Percentiles rank a stretch among this genome's conserved stretches.
These are phyloP conservation scores for Cyrtodaria siliqua DNA, from an alignment of 2,888 invertebrate genomes.

Conservation along the genomic window DNA sequence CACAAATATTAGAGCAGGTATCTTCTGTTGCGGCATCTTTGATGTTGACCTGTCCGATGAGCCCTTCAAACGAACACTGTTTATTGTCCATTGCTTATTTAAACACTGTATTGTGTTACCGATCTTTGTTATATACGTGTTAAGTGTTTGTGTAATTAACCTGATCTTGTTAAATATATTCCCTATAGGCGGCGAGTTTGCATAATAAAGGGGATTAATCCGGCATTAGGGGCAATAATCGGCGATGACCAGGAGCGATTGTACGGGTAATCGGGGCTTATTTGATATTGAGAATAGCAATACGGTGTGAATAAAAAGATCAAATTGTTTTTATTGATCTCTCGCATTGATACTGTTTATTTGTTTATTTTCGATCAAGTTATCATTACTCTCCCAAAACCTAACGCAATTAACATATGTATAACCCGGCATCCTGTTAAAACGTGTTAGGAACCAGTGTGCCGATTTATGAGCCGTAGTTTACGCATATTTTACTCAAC, in stretches of 20 bases:
- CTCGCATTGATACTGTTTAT: no score
- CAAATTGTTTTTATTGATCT: background rate
- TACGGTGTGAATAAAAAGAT: conserved; percentile 35
- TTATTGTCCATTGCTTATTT: conserved; percentile 34
- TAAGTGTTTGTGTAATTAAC: conserved; percentile 54
- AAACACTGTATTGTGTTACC: conserved; percentile 32
- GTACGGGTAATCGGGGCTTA: conserved; percentile 2
- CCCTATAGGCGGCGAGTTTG: conserved; percentile 27
- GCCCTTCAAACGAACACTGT: conserved; percentile 19
- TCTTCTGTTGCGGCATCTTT: conserved; percentile 33
- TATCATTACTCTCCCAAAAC: no score
- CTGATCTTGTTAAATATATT: conserved; percentile 49
- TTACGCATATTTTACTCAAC: no score
- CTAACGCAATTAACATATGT: no score
- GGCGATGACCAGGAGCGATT: conserved; percentile 2
- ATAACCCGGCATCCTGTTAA: no score
- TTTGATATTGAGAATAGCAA: conserved; percentile 17
- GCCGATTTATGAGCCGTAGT: no score
- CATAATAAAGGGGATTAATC: conserved; percentile 39
- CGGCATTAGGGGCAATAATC: background rate
- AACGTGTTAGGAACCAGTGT: no score
- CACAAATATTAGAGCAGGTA: conserved; percentile 39
- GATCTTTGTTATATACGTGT: conserved; percentile 36
- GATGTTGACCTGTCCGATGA: conserved; percentile 28
- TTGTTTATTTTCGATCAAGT: no score